Conservation (phyloP, 2,113 vertebrate species). For the Pampusana beccarii region DNA sequence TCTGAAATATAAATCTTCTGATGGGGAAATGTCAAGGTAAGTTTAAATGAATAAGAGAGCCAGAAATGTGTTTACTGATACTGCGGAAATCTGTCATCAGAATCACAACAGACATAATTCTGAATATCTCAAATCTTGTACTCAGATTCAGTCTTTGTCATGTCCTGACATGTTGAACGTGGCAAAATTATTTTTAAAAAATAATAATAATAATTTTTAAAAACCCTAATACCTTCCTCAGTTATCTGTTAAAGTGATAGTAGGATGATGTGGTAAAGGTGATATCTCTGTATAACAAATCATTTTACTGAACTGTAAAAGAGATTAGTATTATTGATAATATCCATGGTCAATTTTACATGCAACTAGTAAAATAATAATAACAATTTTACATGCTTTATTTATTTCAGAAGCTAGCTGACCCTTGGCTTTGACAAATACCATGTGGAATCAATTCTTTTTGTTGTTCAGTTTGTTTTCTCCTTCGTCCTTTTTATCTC, state of each 20-base stretch:
- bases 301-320: not conserved
- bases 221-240: not conserved
- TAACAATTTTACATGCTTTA: not conserved
- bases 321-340: not conserved
- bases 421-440: not conserved
- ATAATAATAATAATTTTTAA: not conserved
- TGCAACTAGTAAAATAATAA: not conserved
- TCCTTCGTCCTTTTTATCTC: not conserved
- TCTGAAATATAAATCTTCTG: not conserved
- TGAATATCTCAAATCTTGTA: not conserved
- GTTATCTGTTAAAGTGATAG: not conserved
- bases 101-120: not conserved
- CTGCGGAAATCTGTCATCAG: not conserved
- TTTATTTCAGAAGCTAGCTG: not conserved
- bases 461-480: not conserved
- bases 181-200: not conserved
- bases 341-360: not conserved
- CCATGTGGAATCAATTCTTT: not conserved
- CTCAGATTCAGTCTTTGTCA: not conserved
- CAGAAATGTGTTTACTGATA: not conserved
- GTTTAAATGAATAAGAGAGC: not conserved
- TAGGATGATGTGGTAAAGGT: not conserved
- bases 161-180: not conserved
- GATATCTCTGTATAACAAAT: not conserved
- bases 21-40: conserved; percentile 10